Conservation (phyloP, 92 coral and sea anemone genomes). For the Porites lobata region DNA sequence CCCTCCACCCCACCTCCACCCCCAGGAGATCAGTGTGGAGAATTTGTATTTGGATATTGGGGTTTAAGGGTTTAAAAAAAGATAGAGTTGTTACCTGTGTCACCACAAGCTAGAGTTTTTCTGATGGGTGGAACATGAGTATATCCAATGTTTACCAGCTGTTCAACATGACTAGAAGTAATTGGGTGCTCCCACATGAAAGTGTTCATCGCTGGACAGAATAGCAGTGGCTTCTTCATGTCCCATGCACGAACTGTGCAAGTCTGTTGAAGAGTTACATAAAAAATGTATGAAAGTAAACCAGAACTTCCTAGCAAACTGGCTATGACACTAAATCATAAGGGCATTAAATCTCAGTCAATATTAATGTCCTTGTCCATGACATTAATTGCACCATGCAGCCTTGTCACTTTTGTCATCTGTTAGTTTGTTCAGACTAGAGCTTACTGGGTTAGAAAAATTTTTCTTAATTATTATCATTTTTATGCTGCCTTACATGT, state of each 20-base stretch:
- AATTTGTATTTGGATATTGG: no score
- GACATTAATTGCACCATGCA: no score
- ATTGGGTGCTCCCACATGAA: constrained; percentile 97
- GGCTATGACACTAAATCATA: not conserved
- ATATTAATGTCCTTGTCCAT: no score
- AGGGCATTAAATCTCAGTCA: no score
- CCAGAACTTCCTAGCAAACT: not conserved
- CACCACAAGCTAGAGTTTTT: constrained; percentile 94
- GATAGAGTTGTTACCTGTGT: constrained; percentile 68
- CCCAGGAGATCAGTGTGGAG: no score
- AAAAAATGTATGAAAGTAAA: no score
- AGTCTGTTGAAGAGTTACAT: constrained; percentile 62
- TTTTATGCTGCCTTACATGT: no score
- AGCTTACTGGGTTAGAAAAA: no score
- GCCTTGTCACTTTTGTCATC: no score
- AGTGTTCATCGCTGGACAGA: constrained; percentile 99
- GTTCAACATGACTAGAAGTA: constrained; percentile 80
- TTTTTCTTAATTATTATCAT: no score
- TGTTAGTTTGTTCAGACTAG: no score
- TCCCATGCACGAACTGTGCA: constrained; percentile 97
- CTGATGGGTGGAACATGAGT: constrained; percentile 77
- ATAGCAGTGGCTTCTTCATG: constrained; percentile 72
- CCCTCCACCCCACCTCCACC: no score
- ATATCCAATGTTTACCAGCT: constrained; percentile 78
- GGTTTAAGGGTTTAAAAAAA: not conserved